These are phyloP conservation scores for Onthophagus taurus DNA, from an alignment of 1,140 invertebrate species.

Conservation along the genomic window DNA sequence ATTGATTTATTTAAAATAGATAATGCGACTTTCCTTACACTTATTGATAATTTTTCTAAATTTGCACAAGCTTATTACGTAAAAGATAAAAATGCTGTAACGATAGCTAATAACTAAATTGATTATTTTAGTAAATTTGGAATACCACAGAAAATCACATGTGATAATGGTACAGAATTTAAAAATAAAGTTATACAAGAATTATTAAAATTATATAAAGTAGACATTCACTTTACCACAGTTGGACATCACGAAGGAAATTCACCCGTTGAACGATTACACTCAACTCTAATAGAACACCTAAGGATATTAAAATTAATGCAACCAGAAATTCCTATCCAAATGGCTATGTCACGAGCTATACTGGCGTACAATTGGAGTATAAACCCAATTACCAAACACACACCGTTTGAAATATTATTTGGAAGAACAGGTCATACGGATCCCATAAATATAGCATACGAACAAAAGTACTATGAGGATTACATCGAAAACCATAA, in stretches of 20 bases:
- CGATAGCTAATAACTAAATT: slow-evolving; percentile 13
- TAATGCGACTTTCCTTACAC: slow-evolving; percentile 22
- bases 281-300: slow-evolving; percentile 13
- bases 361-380: slow-evolving; percentile 22
- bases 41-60: slow-evolving; percentile 25
- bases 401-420: too few relatives aligned
- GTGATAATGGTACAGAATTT: slow-evolving; percentile 18
- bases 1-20: slow-evolving; percentile 23
- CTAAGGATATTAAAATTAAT: slow-evolving; percentile 3
- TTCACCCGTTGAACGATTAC: slow-evolving; percentile 10
- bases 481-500: too few relatives aligned
- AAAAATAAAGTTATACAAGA: slow-evolving; percentile 18
- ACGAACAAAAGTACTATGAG: too few relatives aligned
- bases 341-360: slow-evolving; percentile 17
- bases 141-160: slow-evolving; percentile 13
- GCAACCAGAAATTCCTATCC: slow-evolving; percentile 12
- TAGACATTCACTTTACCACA: slow-evolving; percentile 17
- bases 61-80: slow-evolving; percentile 19
- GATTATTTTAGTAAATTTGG: slow-evolving; percentile 15
- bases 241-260: slow-evolving; percentile 7
- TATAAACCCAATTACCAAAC: slow-evolving; percentile 21
- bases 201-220: slow-evolving; percentile 19
- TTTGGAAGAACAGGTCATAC: too few relatives aligned
- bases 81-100: slow-evolving; percentile 10
- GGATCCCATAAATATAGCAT: too few relatives aligned